Conservation (phyloP, 2,888 invertebrate species). For the Caenorhabditis sulstoni region DNA sequence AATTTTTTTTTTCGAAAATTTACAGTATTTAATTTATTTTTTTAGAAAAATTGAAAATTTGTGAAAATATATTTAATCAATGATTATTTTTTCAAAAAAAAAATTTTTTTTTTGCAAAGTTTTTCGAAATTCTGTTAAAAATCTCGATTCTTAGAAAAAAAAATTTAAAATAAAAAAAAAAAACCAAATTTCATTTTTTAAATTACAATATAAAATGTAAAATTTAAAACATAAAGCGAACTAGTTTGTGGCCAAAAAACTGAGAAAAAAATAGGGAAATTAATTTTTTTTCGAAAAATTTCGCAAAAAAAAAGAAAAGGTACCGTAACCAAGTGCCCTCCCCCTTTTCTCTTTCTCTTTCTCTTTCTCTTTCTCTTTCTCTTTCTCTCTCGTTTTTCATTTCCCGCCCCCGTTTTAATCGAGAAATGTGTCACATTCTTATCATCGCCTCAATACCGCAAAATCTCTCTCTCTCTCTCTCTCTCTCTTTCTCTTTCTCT, state of each 20-base stretch:
- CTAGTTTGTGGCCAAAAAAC: neutral
- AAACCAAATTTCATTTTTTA: neutral
- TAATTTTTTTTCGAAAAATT: constrained; percentile 5
- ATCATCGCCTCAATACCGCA: constrained; percentile 28
- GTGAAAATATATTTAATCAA: too few species aligned
- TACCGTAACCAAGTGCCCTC: too few species aligned
- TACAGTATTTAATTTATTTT: neutral
- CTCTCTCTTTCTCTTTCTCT: too few species aligned
- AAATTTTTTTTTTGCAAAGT: too few species aligned
- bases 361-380: neutral
- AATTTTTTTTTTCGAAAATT: too few species aligned
- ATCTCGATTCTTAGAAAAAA: too few species aligned
- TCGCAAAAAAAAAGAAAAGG: neutral
- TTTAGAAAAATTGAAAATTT: neutral
- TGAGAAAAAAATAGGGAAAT: too few species aligned
- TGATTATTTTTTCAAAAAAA: too few species aligned
- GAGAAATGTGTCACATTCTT: constrained; percentile 38
- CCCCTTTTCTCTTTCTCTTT: too few species aligned
- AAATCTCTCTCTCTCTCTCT: constrained; percentile 8
- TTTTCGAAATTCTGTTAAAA: too few species aligned
- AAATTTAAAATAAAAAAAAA: constrained; percentile 1
- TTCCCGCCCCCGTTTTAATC: constrained; percentile 27
- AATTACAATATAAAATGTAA: neutral
- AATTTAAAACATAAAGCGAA: neutral
- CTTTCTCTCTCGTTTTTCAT: constrained; percentile 13